Evolutionary conservation across 2,113 vertebrate species (phyloP).

Genomic region (Theropithecus gelada): DNA sequence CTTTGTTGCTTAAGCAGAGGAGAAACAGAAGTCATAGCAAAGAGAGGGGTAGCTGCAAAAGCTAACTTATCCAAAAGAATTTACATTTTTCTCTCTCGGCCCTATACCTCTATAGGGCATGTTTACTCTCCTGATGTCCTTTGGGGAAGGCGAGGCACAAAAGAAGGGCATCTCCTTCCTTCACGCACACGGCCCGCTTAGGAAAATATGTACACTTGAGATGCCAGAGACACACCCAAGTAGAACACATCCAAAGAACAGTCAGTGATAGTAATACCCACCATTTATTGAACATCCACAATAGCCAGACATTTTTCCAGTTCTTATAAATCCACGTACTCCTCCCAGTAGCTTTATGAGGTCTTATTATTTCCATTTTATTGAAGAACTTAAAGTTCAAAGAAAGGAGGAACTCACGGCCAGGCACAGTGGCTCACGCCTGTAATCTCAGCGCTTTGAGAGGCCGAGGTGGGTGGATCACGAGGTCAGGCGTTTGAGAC

Average conservation of each 20-base stretch:
- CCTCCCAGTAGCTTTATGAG: neutral
- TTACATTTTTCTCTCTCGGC: neutral
- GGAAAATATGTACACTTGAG: neutral
- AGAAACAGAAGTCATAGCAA: neutral
- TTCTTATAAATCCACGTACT: neutral
- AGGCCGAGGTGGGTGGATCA: too few species aligned
- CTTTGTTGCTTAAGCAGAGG: neutral
- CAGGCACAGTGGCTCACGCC: too few species aligned
- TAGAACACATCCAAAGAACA: neutral
- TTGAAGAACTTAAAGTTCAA: neutral
- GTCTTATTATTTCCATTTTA: neutral
- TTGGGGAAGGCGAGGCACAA: neutral
- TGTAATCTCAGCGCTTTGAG: too few species aligned
- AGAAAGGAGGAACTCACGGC: neutral
- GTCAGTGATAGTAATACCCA: neutral
- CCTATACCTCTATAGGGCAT: neutral
- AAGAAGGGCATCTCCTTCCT: neutral
- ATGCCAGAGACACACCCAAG: neutral
- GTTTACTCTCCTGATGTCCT: neutral
- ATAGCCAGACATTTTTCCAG: neutral
- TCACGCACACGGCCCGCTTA: rapidly evolving
- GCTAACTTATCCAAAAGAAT: neutral
- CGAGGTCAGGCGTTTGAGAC: too few species aligned
- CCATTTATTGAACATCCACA: neutral
- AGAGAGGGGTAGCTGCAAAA: neutral